phyloP scores from a whole-genome alignment of 2,797 vertebrate genomes.

The Sebastes taczanowskii region DNA sequence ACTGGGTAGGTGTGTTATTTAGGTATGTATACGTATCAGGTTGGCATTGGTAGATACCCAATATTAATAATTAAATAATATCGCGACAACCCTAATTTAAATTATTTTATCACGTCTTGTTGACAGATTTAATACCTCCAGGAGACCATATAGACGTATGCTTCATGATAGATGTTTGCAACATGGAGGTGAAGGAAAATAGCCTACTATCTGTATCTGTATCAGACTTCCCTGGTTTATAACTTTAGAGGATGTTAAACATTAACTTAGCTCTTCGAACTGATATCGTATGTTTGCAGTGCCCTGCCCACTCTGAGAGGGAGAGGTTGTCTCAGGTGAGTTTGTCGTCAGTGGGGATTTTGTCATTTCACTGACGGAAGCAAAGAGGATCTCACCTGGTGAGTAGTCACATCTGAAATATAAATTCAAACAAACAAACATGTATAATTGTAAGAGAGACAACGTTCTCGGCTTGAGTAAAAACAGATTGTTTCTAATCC shows the following conservation, averaged over 20 bases:
- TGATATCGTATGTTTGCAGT: neutral
- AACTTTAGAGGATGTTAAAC: too few relatives aligned
- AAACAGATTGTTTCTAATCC: too few relatives aligned
- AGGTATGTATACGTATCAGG: too few relatives aligned
- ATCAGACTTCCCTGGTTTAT: neutral
- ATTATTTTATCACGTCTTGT: too few relatives aligned
- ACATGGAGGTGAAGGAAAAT: too few relatives aligned
- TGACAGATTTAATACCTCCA: too few relatives aligned
- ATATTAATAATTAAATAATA: too few relatives aligned
- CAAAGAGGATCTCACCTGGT: neutral
- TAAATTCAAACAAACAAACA: neutral
- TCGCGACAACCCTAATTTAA: too few relatives aligned
- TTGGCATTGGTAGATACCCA: too few relatives aligned
- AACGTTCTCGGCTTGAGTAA: neutral
- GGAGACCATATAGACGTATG: too few relatives aligned
- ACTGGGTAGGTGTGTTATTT: too few relatives aligned
- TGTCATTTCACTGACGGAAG: neutral
- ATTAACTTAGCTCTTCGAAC: fast-evolving
- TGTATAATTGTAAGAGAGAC: neutral
- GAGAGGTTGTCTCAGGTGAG: neutral
- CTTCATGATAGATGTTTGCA: too few relatives aligned
- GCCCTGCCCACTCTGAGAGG: neutral
- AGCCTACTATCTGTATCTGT: fast-evolving
- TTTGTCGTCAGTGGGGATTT: neutral
- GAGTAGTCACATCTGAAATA: neutral